Conservation (phyloP, 2,113 vertebrate species). For the Tenebrosternarchus preto region DNA sequence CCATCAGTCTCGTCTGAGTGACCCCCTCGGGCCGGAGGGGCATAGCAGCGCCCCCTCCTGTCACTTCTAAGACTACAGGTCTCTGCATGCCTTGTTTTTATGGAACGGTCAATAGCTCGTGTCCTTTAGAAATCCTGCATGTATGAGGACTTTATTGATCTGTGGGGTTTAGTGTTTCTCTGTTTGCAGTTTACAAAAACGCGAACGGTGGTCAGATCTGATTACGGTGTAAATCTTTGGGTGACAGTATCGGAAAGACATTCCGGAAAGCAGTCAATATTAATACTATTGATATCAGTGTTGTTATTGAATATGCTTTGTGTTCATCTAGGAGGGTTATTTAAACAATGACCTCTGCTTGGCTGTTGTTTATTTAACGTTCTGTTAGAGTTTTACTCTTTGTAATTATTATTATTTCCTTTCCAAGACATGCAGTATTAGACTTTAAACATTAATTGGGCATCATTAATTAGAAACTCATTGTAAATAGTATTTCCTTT, state of each 20-base stretch:
- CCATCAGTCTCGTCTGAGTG: not conserved
- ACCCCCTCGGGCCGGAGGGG: too few species aligned
- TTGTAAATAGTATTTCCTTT: constrained; percentile 26
- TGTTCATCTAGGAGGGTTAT: not conserved
- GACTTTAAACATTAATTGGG: not conserved
- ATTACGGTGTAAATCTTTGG: constrained; percentile 63
- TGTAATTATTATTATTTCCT: not conserved
- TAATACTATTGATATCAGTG: constrained; percentile 4
- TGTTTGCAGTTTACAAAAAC: constrained; percentile 58
- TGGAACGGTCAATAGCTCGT: constrained; percentile 45
- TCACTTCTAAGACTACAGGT: not conserved
- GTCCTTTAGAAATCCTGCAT: constrained; percentile 44
- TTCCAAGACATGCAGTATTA: not conserved
- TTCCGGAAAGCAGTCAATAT: constrained; percentile 42
- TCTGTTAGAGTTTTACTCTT: not conserved
- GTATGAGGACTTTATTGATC: constrained; percentile 44
- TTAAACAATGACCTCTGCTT: not conserved
- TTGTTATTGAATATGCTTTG: not conserved
- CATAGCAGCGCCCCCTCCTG: too few species aligned
- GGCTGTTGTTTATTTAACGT: not conserved
- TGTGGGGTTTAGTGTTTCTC: constrained; percentile 53
- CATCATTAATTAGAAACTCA: not conserved
- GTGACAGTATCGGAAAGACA: constrained; percentile 45
- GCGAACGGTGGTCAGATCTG: constrained; percentile 63
- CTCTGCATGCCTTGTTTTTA: constrained; percentile 36